These are phyloP conservation scores for Diadema setosum DNA, from an alignment of 35 echinoderm and acorn worm species.

Conservation along the genomic window DNA sequence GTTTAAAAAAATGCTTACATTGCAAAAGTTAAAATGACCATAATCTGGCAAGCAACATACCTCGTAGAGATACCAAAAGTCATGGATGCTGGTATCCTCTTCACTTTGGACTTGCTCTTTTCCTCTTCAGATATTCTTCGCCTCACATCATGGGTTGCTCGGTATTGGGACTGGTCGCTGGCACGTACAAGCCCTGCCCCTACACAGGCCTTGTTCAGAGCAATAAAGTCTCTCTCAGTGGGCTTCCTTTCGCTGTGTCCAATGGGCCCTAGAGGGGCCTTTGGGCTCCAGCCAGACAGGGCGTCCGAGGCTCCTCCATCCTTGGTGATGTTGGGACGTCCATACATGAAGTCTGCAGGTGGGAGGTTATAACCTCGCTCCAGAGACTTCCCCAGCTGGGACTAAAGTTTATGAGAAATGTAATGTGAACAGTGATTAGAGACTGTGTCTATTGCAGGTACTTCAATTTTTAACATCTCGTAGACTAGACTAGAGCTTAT, in stretches of 20 bases:
- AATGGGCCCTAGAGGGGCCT: not conserved
- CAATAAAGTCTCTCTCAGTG: conserved; percentile 95
- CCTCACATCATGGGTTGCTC: conserved; percentile 97
- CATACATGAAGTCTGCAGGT: conserved; percentile 81
- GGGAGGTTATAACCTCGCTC: conserved; percentile 87
- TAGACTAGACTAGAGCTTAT: too few relatives aligned
- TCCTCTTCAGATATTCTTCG: conserved; percentile 88
- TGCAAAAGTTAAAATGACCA: too few relatives aligned
- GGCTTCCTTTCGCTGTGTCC: conserved; percentile 71
- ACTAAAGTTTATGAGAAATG: conserved; percentile 44
- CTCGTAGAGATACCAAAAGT: conserved; percentile 97
- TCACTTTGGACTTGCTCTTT: conserved; percentile 93
- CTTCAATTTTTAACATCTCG: too few relatives aligned
- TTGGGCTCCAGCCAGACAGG: conserved; percentile 74
- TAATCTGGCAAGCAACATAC: too few relatives aligned
- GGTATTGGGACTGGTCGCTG: conserved; percentile 96
- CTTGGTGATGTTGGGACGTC: conserved; percentile 78
- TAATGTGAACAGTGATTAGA: not conserved
- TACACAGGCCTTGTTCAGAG: conserved; percentile 90
- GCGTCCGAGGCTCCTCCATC: conserved; percentile 90
- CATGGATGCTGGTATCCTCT: conserved; percentile 94
- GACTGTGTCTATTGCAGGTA: too few relatives aligned
- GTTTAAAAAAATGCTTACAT: too few relatives aligned
- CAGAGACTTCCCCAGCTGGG: conserved; percentile 79
- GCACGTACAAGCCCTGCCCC: conserved; percentile 82